Evolutionary conservation across 2,797 vertebrate genomes (phyloP).

Genomic region (Peromyscus attwateri): DNA sequence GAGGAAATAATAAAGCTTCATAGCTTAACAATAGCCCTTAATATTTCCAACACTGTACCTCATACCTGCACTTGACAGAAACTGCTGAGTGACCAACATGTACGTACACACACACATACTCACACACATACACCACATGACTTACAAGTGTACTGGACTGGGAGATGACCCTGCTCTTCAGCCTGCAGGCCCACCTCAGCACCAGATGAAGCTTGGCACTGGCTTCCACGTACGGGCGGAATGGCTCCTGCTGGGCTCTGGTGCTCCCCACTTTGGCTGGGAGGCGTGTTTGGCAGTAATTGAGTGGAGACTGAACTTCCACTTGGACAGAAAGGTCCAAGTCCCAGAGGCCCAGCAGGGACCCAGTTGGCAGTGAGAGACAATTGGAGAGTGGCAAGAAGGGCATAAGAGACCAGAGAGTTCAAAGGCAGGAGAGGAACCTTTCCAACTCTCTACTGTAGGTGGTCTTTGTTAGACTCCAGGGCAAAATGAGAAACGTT

Average conservation of each 20-base stretch:
- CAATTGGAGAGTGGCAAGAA: slow-evolving; percentile 52
- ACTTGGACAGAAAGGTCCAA: neutral
- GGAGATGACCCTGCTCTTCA: neutral
- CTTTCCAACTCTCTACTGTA: neutral
- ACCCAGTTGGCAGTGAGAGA: slow-evolving; percentile 59
- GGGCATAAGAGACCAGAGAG: slow-evolving; percentile 22
- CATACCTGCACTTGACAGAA: slow-evolving; percentile 22
- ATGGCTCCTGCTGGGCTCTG: neutral
- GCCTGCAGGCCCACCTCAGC: slow-evolving; percentile 31
- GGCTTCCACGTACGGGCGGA: neutral
- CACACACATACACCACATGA: neutral
- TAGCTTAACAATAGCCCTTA: slow-evolving; percentile 85
- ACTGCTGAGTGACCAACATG: neutral
- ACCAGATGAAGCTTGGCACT: neutral
- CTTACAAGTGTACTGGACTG: neutral
- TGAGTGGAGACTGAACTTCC: slow-evolving; percentile 6
- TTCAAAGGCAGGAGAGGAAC: slow-evolving; percentile 75
- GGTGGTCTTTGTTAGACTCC: neutral
- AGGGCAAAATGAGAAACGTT: slow-evolving; percentile 61
- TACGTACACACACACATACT: accelerated
- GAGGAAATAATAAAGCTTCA: slow-evolving; percentile 72
- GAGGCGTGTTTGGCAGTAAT: slow-evolving; percentile 72
- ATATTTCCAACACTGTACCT: slow-evolving; percentile 60
- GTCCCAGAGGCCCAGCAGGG: slow-evolving; percentile 56
- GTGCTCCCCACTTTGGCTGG: neutral